Percentiles rank a stretch among this genome's conserved stretches.
phyloP scores from a whole-genome alignment of 2,888 invertebrate genomes.

The Nymphalis polychloros region DNA sequence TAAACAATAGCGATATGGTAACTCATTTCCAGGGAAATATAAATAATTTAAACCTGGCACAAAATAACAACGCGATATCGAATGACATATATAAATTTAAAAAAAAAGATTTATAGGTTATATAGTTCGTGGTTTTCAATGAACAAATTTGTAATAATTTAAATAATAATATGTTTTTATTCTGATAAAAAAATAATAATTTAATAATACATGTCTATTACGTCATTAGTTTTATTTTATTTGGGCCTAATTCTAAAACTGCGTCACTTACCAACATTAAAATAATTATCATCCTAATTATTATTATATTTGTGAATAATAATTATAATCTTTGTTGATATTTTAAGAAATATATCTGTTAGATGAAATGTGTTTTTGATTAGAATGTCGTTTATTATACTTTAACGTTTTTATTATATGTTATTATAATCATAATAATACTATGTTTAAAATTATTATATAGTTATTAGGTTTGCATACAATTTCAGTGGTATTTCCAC shows the following conservation, averaged over 20 bases:
- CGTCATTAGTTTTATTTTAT: constrained; percentile 19
- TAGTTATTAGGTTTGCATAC: constrained; percentile 18
- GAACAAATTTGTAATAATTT: too few relatives aligned
- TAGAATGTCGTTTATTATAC: constrained; percentile 44
- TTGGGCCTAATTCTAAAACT: constrained; percentile 26
- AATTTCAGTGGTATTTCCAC: constrained; percentile 15
- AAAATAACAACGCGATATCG: too few relatives aligned
- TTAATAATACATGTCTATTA: background rate
- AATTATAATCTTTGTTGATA: constrained; percentile 27
- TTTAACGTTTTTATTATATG: constrained; percentile 10
- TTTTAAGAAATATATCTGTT: constrained; percentile 35
- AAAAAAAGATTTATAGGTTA: too few relatives aligned
- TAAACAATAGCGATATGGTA: too few relatives aligned
- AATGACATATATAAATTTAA: too few relatives aligned
- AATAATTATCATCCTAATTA: constrained; percentile 14
- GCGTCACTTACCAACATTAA: constrained; percentile 13
- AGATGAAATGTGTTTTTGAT: constrained; percentile 62
- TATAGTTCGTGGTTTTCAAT: too few relatives aligned
- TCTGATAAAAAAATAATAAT: too few relatives aligned
- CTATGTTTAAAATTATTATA: background rate
- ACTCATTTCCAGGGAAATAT: too few relatives aligned
- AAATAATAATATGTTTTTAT: too few relatives aligned
- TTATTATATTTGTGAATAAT: constrained; percentile 24
- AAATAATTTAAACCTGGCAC: too few relatives aligned
- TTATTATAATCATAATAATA: constrained; percentile 2